Percentiles rank a stretch among this genome's conserved stretches.
Conservation (phyloP, 2,797 vertebrate species). For the Alca torda region DNA sequence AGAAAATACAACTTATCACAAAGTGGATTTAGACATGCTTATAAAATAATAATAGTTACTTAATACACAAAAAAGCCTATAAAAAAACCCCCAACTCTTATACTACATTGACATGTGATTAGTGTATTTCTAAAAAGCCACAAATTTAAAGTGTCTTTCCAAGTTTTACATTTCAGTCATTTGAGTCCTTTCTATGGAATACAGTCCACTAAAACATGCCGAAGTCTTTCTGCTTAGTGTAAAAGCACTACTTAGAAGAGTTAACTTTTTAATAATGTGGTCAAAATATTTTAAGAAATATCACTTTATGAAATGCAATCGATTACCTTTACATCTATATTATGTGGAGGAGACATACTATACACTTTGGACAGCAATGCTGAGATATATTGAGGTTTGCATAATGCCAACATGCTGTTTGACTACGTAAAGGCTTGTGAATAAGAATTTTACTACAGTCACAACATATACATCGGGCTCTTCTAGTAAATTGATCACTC, state of each 20-base stretch:
- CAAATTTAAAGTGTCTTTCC: background rate
- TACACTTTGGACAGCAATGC: background rate
- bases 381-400: background rate
- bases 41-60: background rate
- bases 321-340: background rate
- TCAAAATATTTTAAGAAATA: constrained; percentile 26
- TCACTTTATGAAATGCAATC: background rate
- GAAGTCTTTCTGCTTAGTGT: background rate
- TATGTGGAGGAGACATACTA: background rate
- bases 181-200: background rate
- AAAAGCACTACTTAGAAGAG: background rate
- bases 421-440: background rate
- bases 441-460: constrained; percentile 19
- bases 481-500: constrained; percentile 23
- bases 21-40: background rate
- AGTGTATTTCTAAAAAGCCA: background rate
- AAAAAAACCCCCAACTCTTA: background rate
- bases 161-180: background rate
- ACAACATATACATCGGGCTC: background rate
- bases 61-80: background rate
- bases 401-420: background rate
- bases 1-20: background rate
- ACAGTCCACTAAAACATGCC: background rate
- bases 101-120: background rate
- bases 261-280: background rate